A percentile compares a stretch with the other conserved stretches of the same genome.
These are phyloP conservation scores for Cepphus grylle DNA, from an alignment of 2,113 vertebrate species.

Conservation along the genomic window DNA sequence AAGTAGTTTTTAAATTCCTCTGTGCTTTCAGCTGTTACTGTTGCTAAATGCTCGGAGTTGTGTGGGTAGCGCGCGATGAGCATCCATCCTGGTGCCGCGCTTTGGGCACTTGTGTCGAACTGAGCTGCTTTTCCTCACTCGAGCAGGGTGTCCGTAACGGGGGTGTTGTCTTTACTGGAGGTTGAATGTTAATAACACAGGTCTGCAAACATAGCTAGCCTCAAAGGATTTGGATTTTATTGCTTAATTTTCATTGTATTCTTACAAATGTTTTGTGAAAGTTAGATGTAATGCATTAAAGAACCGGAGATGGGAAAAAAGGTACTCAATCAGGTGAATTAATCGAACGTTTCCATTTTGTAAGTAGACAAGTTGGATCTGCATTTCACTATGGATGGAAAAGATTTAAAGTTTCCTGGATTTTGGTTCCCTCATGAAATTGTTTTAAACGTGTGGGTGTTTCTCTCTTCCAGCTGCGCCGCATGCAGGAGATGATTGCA, in stretches of 20 bases:
- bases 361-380: background rate
- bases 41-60: background rate
- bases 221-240: background rate
- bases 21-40: background rate
- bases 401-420: background rate
- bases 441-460: background rate
- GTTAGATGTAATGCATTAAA: background rate
- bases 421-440: background rate
- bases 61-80: background rate
- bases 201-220: background rate
- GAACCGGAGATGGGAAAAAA: background rate
- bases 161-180: background rate
- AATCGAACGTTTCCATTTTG: background rate
- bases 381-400: background rate
- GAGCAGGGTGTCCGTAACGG: background rate
- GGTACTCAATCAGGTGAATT: background rate
- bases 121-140: background rate
- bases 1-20: background rate
- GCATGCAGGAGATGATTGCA: conserved; percentile 90
- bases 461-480: conserved; percentile 73
- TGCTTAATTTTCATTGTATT: background rate
- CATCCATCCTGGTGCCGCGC: fast-evolving
- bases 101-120: background rate
- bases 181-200: background rate
- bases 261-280: background rate